Percentiles rank a stretch among this genome's conserved stretches.
These are phyloP conservation scores for Periplaneta americana DNA, from an alignment of 1,140 invertebrate genomes.

Conservation along the genomic window DNA sequence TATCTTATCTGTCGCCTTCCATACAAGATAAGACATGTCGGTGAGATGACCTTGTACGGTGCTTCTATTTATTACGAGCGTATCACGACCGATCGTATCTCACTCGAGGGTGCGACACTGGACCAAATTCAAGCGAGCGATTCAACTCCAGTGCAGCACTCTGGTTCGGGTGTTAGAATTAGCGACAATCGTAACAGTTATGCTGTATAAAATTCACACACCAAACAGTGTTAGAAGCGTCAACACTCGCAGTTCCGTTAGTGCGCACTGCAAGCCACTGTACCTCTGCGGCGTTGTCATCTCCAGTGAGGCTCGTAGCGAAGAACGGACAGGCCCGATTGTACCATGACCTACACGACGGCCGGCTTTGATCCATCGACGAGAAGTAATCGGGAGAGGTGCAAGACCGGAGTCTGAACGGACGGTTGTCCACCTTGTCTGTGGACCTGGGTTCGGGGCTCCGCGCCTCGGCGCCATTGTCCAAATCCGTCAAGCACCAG, in stretches of 20 bases:
- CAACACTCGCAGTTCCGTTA: not conserved
- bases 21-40: too few relatives aligned
- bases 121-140: too few relatives aligned
- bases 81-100: too few relatives aligned
- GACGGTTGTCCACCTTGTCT: not conserved
- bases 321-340: not conserved
- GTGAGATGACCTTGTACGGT: too few relatives aligned
- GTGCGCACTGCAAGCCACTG: not conserved
- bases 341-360: not conserved
- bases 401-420: not conserved
- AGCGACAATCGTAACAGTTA: too few relatives aligned
- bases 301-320: not conserved
- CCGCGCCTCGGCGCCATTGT: not conserved
- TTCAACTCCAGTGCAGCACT: too few relatives aligned
- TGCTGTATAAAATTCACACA: too few relatives aligned
- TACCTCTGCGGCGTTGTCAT: not conserved
- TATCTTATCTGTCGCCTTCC: too few relatives aligned
- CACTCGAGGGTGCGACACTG: too few relatives aligned
- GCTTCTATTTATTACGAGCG: too few relatives aligned
- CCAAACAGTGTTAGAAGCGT: too few relatives aligned
- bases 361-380: not conserved
- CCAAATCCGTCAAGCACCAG: not conserved
- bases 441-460: not conserved
- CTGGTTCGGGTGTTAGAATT: too few relatives aligned
- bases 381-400: not conserved